A percentile compares a stretch with the other conserved stretches of the same genome.
These are phyloP conservation scores for Sinocyclocheilus anshuiensis DNA, from an alignment of 2,113 vertebrate species.

Conservation along the genomic window DNA sequence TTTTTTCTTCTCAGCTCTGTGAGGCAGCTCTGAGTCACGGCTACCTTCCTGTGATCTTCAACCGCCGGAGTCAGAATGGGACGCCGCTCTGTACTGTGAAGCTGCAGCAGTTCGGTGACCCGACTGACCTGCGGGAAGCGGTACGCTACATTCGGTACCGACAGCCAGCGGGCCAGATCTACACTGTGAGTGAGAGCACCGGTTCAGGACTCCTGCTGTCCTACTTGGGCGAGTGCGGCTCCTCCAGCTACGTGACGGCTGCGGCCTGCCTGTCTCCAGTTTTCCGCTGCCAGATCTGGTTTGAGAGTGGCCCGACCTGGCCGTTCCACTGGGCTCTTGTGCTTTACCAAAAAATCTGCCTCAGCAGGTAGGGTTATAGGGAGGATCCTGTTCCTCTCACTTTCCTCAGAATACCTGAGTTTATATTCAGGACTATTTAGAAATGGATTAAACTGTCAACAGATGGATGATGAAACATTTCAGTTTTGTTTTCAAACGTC, in stretches of 20 bases:
- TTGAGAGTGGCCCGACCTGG: slow-evolving; percentile 75
- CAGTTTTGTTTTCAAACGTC: too few species aligned
- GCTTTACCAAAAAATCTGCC: slow-evolving; percentile 80
- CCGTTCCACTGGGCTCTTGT: slow-evolving; percentile 72
- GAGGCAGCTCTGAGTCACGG: slow-evolving; percentile 76
- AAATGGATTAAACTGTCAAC: neutral
- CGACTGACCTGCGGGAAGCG: slow-evolving; percentile 78
- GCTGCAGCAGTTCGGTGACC: slow-evolving; percentile 85
- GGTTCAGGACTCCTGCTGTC: slow-evolving; percentile 82
- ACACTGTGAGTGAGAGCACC: slow-evolving; percentile 80
- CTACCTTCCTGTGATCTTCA: slow-evolving; percentile 83
- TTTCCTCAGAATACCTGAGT: neutral
- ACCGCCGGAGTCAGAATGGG: slow-evolving; percentile 83
- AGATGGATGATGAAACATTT: neutral
- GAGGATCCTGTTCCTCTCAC: neutral
- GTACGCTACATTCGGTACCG: slow-evolving; percentile 81
- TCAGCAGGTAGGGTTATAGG: slow-evolving; percentile 74
- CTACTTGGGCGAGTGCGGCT: slow-evolving; percentile 83
- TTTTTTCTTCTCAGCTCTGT: slow-evolving; percentile 72
- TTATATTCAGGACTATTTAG: neutral
- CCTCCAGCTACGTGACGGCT: slow-evolving; percentile 81
- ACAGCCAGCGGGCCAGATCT: slow-evolving; percentile 77
- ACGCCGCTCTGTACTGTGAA: slow-evolving; percentile 81
- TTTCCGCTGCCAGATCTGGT: slow-evolving; percentile 83
- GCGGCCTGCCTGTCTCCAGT: slow-evolving; percentile 81